Conservation (phyloP, 2,888 invertebrate genomes). For the Calameuta pallipes region DNA sequence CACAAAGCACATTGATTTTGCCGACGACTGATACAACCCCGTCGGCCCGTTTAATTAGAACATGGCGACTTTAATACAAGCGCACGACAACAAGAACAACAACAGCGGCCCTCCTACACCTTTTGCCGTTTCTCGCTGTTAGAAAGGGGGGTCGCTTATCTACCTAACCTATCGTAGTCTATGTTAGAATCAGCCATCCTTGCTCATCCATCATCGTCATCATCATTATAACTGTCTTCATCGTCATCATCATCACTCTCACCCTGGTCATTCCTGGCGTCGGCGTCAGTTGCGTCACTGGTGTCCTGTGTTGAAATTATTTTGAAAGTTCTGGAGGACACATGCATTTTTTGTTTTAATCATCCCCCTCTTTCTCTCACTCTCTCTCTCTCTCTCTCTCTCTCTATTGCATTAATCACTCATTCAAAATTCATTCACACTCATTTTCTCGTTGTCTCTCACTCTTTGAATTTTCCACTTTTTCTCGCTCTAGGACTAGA, state of each 20-base stretch:
- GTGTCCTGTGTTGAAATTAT: constrained; percentile 6
- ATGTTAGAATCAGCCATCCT: constrained; percentile 45
- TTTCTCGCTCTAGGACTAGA: constrained; percentile 54
- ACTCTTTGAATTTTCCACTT: constrained; percentile 3
- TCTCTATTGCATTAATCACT: constrained; percentile 13
- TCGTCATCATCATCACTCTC: constrained; percentile 12
- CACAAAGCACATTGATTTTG: constrained; percentile 56
- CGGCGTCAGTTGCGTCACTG: constrained; percentile 34
- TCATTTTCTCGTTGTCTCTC: constrained; percentile 5
- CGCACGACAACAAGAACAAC: constrained; percentile 65
- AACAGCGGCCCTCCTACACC: constrained; percentile 48
- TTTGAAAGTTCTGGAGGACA: constrained; percentile 21
- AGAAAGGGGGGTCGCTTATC: constrained; percentile 49
- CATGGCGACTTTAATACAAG: constrained; percentile 65
- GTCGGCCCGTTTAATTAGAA: constrained; percentile 64
- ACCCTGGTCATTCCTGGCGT: constrained; percentile 35
- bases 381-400: constrained; percentile 15
- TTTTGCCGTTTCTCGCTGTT: constrained; percentile 18
- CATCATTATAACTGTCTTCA: constrained; percentile 35
- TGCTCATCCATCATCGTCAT: constrained; percentile 39
- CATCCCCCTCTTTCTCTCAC: constrained; percentile 1
- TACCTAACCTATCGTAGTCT: constrained; percentile 50
- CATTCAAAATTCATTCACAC: constrained; percentile 10
- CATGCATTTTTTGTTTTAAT: constrained; percentile 14
- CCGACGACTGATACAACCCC: constrained; percentile 64